These are phyloP conservation scores for Umimayanthus chanpuru DNA, from an alignment of 92 coral and sea anemone genomes.

Conservation along the genomic window DNA sequence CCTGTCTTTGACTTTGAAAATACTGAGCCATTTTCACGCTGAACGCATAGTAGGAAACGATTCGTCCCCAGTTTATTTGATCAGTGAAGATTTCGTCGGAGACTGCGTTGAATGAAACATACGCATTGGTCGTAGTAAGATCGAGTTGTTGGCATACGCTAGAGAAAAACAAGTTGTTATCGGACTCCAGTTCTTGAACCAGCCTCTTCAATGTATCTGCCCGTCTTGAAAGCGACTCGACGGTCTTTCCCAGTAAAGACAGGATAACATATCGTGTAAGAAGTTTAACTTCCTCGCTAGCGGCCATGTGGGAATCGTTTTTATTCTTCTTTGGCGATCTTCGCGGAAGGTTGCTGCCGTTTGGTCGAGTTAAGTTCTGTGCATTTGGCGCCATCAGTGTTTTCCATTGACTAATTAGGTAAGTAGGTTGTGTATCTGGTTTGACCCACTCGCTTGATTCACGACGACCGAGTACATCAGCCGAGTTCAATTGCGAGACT, in stretches of 20 bases:
- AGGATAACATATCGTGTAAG: slow-evolving; percentile 61
- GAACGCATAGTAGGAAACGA: slow-evolving; percentile 60
- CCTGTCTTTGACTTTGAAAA: slow-evolving; percentile 51
- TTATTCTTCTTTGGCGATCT: slow-evolving; percentile 12
- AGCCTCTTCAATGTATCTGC: slow-evolving; percentile 51
- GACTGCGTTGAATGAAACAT: slow-evolving; percentile 47
- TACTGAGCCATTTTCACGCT: slow-evolving; percentile 64
- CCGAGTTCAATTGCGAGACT: not conserved
- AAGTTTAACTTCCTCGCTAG: slow-evolving; percentile 37
- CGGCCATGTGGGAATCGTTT: slow-evolving; percentile 30
- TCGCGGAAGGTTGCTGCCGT: not conserved
- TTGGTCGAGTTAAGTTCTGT: not conserved
- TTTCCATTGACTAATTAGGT: not conserved
- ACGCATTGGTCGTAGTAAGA: slow-evolving; percentile 52
- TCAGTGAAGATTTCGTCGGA: slow-evolving; percentile 65
- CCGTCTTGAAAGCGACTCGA: slow-evolving; percentile 47
- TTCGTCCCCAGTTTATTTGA: slow-evolving; percentile 68
- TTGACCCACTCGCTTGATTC: not conserved
- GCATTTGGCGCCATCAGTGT: slow-evolving; percentile 48
- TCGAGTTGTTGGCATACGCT: slow-evolving; percentile 57
- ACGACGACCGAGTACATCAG: not conserved
- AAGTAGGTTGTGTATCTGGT: not conserved
- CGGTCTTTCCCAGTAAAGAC: slow-evolving; percentile 46
- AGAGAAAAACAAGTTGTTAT: slow-evolving; percentile 47
- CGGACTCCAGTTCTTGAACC: slow-evolving; percentile 50